Percentiles rank a stretch among this genome's conserved stretches.
These are phyloP conservation scores for Henricia sp. DNA, from an alignment of 53 echinoderm and acorn worm species.

Conservation along the genomic window DNA sequence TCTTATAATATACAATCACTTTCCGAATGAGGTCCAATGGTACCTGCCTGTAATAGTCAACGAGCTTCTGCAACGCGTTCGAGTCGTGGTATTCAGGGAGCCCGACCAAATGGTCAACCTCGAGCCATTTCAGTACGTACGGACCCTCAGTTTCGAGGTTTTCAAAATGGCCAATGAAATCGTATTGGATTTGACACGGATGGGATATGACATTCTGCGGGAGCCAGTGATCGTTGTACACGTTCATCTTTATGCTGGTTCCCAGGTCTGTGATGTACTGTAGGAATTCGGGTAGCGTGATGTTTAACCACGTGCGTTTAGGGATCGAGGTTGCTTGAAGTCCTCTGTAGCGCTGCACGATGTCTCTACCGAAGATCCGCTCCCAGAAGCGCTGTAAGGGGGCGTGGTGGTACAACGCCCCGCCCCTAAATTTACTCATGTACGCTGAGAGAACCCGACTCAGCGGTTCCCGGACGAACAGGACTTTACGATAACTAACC, in stretches of 20 bases:
- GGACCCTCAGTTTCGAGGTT: conserved; percentile 79
- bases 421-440: conserved; percentile 64
- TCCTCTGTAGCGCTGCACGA: conserved; percentile 55
- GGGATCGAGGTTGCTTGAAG: background rate
- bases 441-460: conserved; percentile 74
- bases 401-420: background rate
- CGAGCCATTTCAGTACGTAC: conserved; percentile 71
- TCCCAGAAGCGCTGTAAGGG: conserved; percentile 70
- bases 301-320: conserved; percentile 58
- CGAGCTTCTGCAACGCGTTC: conserved; percentile 49
- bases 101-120: conserved; percentile 45
- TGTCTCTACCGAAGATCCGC: conserved; percentile 36
- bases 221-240: conserved; percentile 55
- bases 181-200: conserved; percentile 77
- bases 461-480: conserved; percentile 82
- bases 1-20: conserved; percentile 64
- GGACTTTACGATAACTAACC: conserved; percentile 67
- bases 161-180: conserved; percentile 91
- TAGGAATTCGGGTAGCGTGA: conserved; percentile 79
- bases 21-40: conserved; percentile 20
- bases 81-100: conserved; percentile 72
- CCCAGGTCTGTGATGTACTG: conserved; percentile 62
- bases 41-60: conserved; percentile 67
- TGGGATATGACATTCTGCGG: conserved; percentile 67
- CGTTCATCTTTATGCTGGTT: background rate